Base-by-base conservation (phyloP, 2,888 invertebrate genomes). In the Pterobdella sp. region DNA sequence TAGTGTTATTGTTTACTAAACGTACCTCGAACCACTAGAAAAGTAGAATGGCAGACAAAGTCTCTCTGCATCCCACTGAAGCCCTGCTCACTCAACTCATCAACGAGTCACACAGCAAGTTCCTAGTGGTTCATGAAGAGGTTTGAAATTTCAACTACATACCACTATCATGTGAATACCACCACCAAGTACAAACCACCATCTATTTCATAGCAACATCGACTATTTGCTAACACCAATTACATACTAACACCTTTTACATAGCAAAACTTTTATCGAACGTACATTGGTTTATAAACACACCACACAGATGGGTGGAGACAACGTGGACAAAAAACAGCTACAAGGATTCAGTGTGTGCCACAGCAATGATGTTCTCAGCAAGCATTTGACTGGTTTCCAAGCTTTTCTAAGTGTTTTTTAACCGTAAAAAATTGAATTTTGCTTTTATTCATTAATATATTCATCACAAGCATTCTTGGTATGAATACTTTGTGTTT, bases 81-180 rank as follows among this genome's bases (percentile, higher is more conserved):
- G 37, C 70, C 7, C 70, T 70, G 0, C 70, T 70, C 22, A 42
- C 94, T 83, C 88, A 96, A 77, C 91, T 98, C 77, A 94, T 97
- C 72, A 90, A 93, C 78, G 87, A 88, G 79, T 92, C 90, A 0
- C 92, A 92, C 79, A 93, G 93, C 80, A 93, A 94, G 82, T 90
- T 93, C 68, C 91, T 96, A 0, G 97, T 94, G 36, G 96, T 95
- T 83, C 94, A 94, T 81, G 97, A 97, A 84, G 94, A 94, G 86
- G 88, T 94, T n/a, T n/a, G n/a, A n/a, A n/a, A n/a, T n/a, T n/a
- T n/a, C n/a, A n/a, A n/a, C n/a, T n/a, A n/a, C n/a, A n/a, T n/a
- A n/a, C n/a, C n/a, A n/a, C n/a, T n/a, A n/a, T n/a, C n/a, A n/a
- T n/a, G n/a, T n/a, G n/a, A n/a, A n/a, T n/a, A n/a, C n/a, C n/a